These are phyloP conservation scores for Psittacula cyanocephala DNA, from an alignment of 2,113 vertebrate genomes.

Conservation along the genomic window DNA sequence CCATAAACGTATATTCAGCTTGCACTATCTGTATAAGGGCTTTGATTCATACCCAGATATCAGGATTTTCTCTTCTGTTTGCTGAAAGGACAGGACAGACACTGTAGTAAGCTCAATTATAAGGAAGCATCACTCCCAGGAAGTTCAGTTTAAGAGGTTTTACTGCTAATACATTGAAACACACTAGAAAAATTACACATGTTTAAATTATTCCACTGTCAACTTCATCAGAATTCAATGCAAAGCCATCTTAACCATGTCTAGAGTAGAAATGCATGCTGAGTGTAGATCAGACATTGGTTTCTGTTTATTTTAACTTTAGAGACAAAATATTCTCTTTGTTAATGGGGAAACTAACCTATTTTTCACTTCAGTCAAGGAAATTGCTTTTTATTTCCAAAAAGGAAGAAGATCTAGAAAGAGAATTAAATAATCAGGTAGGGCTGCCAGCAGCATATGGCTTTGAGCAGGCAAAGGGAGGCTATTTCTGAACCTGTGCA, in stretches of 20 bases:
- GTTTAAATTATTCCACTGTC: constrained; percentile 30
- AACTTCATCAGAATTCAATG: constrained; percentile 2
- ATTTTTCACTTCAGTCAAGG: constrained; percentile 49
- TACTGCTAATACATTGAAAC: neutral
- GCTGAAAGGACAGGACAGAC: neutral
- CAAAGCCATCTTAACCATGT: neutral
- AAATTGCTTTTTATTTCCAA: constrained; percentile 37
- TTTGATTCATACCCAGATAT: neutral
- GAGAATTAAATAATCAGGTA: constrained; percentile 22
- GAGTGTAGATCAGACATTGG: constrained; percentile 8
- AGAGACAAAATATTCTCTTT: constrained; percentile 47
- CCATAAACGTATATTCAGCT: neutral
- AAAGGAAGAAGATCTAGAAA: constrained; percentile 10
- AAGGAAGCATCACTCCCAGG: neutral
- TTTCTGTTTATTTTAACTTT: constrained; percentile 46
- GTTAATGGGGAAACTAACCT: constrained; percentile 58
- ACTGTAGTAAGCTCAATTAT: neutral
- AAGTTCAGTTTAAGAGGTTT: neutral
- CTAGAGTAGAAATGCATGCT: neutral
- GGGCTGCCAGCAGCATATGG: constrained; percentile 43
- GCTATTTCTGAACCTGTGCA: constrained; percentile 43
- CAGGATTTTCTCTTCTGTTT: neutral
- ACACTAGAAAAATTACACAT: neutral
- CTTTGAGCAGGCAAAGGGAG: constrained; percentile 33
- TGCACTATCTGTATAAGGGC: neutral